Conservation (phyloP, 1,140 invertebrate species). For the Drosophila eugracilis region DNA sequence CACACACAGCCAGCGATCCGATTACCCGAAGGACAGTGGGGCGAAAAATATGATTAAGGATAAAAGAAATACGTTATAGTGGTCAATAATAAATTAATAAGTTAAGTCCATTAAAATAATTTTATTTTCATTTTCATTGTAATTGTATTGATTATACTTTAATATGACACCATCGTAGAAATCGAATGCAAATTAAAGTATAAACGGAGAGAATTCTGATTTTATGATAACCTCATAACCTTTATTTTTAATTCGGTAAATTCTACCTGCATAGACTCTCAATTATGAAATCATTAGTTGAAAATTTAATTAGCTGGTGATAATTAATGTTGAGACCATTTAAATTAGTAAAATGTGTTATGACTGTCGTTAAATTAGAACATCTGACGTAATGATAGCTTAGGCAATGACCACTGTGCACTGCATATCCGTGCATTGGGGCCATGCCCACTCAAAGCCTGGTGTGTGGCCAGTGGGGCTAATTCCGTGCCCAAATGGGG, state of each 20-base stretch:
- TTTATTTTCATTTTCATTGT: too few species aligned
- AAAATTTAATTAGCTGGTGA: background rate
- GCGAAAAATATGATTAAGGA: background rate
- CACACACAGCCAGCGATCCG: constrained; percentile 47
- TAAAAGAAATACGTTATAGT: background rate
- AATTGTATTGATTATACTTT: too few species aligned
- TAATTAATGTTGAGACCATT: constrained; percentile 4
- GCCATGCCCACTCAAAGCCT: constrained; percentile 67
- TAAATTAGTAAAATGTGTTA: background rate
- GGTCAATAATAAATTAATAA: too few species aligned
- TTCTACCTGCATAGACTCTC: too few species aligned
- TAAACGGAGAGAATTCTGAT: background rate
- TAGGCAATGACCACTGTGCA: constrained; percentile 20
- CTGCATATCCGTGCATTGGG: constrained; percentile 55
- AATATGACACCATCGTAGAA: too few species aligned
- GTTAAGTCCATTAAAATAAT: background rate
- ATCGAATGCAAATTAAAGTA: too few species aligned
- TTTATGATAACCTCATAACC: background rate
- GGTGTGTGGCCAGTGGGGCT: constrained; percentile 70
- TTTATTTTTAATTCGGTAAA: background rate
- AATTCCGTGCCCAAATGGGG: constrained; percentile 73
- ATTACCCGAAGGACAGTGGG: constrained; percentile 65
- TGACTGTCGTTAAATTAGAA: background rate
- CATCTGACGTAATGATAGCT: background rate
- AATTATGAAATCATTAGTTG: background rate